Conservation (phyloP, 1,140 invertebrate species). For the Drosophila ercepeae region DNA sequence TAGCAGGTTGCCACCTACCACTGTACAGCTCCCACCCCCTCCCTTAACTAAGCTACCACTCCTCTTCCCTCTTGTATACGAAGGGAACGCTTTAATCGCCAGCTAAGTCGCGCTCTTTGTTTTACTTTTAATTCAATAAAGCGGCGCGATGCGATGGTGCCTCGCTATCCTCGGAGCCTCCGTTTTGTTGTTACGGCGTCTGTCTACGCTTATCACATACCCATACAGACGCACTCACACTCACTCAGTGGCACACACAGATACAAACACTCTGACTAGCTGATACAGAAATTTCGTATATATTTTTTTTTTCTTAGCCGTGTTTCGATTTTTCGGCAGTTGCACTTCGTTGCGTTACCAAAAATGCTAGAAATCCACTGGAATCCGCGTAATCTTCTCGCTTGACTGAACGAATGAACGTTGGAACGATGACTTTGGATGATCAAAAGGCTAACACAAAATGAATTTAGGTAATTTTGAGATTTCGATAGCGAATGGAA, state of each 20-base stretch:
- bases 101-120: conserved; percentile 64
- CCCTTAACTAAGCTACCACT: no score
- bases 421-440: conserved; percentile 7
- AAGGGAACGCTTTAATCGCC: conserved; percentile 56
- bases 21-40: background rate
- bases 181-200: conserved; percentile 74
- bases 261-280: conserved; percentile 50
- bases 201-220: conserved; percentile 73
- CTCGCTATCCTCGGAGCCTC: conserved; percentile 21
- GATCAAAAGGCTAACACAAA: conserved; percentile 38
- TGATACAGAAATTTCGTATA: conserved; percentile 76
- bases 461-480: conserved; percentile 40
- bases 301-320: conserved; percentile 50
- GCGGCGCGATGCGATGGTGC: conserved; percentile 19
- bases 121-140: conserved; percentile 77
- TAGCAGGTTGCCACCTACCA: conserved; percentile 35
- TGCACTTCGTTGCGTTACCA: conserved; percentile 17
- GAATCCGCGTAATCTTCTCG: conserved; percentile 1
- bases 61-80: background rate
- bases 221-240: conserved; percentile 27
- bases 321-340: conserved; percentile 73
- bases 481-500: conserved; percentile 46
- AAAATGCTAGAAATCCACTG: conserved; percentile 14
- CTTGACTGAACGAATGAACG: conserved; percentile 5
- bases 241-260: conserved; percentile 15